Conservation (phyloP, 1,140 invertebrate genomes). For the Aphelinus atriplicis region DNA sequence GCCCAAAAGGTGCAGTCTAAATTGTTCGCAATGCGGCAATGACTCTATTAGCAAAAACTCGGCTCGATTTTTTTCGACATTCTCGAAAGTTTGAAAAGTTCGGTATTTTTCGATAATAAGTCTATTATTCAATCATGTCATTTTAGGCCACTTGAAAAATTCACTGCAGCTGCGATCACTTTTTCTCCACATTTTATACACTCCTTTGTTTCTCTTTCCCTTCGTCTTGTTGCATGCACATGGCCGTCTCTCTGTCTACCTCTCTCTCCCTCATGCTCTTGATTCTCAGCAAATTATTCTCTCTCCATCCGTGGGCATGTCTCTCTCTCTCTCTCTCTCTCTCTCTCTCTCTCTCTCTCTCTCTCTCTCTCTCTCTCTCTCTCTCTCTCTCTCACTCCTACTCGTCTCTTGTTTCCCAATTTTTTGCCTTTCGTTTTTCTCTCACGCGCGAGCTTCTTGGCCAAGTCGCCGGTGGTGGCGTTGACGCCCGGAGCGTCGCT, state of each 20-base stretch:
- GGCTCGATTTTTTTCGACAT: background rate
- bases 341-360: background rate
- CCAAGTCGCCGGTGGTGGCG: background rate
- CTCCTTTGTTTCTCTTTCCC: background rate
- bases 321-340: background rate
- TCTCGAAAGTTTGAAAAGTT: background rate
- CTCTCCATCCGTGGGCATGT: background rate
- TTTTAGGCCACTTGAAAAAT: constrained; percentile 14
- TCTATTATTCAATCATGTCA: constrained; percentile 38
- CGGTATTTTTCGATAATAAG: constrained; percentile 25
- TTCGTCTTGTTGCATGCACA: background rate
- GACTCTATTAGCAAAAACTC: constrained; percentile 2
- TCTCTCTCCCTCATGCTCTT: constrained; percentile 1
- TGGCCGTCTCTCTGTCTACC: background rate
- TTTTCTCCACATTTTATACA: constrained; percentile 8
- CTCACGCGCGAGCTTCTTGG: constrained; percentile 11
- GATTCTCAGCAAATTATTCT: constrained; percentile 18
- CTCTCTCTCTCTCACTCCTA: background rate
- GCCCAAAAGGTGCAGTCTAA: no score
- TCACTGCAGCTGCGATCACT: constrained; percentile 9
- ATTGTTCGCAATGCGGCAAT: background rate
- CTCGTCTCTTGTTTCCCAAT: background rate
- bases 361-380: background rate
- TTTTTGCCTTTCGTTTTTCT: constrained; percentile 11
- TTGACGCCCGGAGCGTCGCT: constrained; percentile 16